These are phyloP conservation scores for Polydrusus pterygomalis DNA, from an alignment of 2,888 invertebrate genomes.

Conservation along the genomic window DNA sequence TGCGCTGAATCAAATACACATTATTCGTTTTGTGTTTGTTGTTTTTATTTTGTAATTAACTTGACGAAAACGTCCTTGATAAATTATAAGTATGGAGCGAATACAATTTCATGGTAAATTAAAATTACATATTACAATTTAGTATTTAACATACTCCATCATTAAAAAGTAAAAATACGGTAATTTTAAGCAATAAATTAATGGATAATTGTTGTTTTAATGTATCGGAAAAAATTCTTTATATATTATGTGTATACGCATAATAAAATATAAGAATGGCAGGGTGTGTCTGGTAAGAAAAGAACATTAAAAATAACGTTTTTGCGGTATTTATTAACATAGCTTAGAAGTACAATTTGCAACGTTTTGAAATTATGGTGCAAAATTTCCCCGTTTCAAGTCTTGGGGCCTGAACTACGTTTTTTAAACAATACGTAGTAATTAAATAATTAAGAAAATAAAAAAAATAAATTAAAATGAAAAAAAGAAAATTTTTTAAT, in stretches of 20 bases:
- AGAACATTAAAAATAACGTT: background rate
- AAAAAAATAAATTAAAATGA: no score
- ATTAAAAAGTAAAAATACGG: conserved; percentile 39
- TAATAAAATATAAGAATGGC: background rate
- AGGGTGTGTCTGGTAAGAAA: background rate
- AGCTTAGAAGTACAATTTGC: no score
- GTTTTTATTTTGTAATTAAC: conserved; percentile 9
- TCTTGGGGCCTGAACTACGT: no score
- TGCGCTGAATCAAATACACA: no score
- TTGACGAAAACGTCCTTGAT: conserved; percentile 30
- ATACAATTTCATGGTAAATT: conserved; percentile 36
- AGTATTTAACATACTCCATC: conserved; percentile 37
- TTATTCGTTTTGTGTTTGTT: no score
- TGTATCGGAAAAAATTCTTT: conserved; percentile 11
- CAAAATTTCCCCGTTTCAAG: no score
- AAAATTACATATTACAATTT: conserved; percentile 44
- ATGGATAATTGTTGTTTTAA: conserved; percentile 4
- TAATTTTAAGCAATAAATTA: conserved; percentile 43
- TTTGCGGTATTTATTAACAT: no score
- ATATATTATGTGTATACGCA: conserved; percentile 14
- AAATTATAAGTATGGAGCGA: conserved; percentile 26
- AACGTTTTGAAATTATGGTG: no score
- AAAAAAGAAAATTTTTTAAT: no score
- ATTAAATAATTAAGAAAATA: no score
- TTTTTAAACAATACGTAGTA: no score